phyloP scores from a whole-genome alignment of 2,113 vertebrate species.

The Oenanthe oenanthe region DNA sequence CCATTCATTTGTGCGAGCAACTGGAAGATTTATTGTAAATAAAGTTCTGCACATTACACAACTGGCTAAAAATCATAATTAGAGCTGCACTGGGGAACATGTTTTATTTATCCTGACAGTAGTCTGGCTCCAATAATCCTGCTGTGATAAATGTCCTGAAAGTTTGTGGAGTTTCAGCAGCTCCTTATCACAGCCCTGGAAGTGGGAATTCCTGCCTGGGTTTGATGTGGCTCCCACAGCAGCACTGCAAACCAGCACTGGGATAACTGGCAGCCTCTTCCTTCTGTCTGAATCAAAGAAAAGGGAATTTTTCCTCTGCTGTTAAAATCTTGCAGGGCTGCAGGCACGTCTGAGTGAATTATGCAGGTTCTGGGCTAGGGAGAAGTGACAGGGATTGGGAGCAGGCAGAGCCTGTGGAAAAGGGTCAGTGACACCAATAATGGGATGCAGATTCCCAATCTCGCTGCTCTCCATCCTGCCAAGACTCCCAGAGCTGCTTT shows the following conservation, averaged over 20 bases:
- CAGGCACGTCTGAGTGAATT: not conserved
- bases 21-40: conserved; percentile 66
- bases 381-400: not conserved
- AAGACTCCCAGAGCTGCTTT: not conserved
- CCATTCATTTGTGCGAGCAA: conserved; percentile 28
- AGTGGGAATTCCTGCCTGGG: not conserved
- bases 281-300: not conserved
- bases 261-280: not conserved
- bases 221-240: conserved; percentile 30
- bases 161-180: conserved; percentile 42
- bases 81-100: conserved; percentile 58
- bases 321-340: not conserved
- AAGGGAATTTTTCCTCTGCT: accelerated
- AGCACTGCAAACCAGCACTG: not conserved
- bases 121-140: conserved; percentile 44
- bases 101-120: conserved; percentile 65
- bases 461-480: conserved; percentile 9
- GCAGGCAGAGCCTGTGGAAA: not conserved
- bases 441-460: conserved; percentile 30
- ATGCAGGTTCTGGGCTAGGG: not conserved
- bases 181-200: not conserved
- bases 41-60: conserved; percentile 64
- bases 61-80: conserved; percentile 66
- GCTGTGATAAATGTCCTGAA: conserved; percentile 43
- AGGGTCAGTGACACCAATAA: conserved; percentile 50